Evolutionary conservation across 2,888 invertebrate species (phyloP), one percentile per base, ranked within the genome.

Genomic region (Ariolimax columbianus): DNA sequence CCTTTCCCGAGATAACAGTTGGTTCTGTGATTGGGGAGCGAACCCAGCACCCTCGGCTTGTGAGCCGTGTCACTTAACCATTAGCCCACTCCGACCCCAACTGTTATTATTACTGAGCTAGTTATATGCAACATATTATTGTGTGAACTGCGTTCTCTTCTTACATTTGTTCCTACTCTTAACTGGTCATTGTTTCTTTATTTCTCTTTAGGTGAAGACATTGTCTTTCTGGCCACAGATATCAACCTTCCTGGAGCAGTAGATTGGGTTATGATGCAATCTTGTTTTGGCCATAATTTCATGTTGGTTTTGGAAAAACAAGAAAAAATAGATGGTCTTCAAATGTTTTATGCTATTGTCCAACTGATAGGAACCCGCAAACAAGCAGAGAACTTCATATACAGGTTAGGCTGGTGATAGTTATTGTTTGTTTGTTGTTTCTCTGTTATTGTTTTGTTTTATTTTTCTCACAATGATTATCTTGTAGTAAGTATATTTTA

Each of bases 251-350:
- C 99, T 14, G 99, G 99, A 86, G 99, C 99, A 55, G 99, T 99
- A 19, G 99, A 99, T 94, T 99, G 99, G 99, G 95, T 95, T 6
- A 99, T 99, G 99, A 99, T 99, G 99, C 99, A 99, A 95, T 98
- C 98, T 47, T 99, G 99, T 95, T 99, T 99, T 94, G 98, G 98
- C 84, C 98, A 98, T 94, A 98, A 99, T 94, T 99, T 99, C 93
- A 99, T 99, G 99, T 96, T 99, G 89, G 99, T 99, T 59, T 95
- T 99, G 80, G 99, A 99, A 94, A 99, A 99, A 94, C 94, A 94
- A 86, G 94, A 94, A 88, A 99, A 99, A 94, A 98, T 97, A 94
- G 98, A 99, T 95, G 98, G 94, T 26, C 92, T 94, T 72, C 95
- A 95, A 88, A 93, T 93, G 93, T 95, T 95, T 91, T 95, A 95